Evolutionary conservation across 1,140 invertebrate species (phyloP), one percentile per base, ranked within the genome.

Genomic region (Drosophila trapezifrons): DNA sequence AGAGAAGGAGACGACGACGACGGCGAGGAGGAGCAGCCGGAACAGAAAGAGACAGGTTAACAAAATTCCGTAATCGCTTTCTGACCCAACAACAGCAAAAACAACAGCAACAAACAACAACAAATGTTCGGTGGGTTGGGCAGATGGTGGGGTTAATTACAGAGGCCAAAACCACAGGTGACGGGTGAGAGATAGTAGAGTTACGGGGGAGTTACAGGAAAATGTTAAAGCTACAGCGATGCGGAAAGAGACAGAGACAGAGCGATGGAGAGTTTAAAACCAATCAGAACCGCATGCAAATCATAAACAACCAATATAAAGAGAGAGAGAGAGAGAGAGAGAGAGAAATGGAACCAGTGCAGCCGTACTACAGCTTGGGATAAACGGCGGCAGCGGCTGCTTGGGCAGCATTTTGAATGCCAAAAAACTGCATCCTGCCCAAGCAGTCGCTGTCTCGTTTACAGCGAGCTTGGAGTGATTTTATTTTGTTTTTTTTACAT

Each of bases 61-160:
- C 42, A 47, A 47, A 18, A 32, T 59, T 59, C 40, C 45, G 17
- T 25, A 27, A 37, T 27, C 25, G 9, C 27, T 18, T 10, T 37
- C 52, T 18, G 25, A 40, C 35, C 59, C 32, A 57, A 56, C 67
- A 75, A 78, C 59, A 76, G 49, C 45, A 84, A 85, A 55, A 72
- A 81, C 60, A 76, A 84, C 56, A 81, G 56, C 46, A 79, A 80
- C 57, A 76, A 75, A 82, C 60, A 71, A 79, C 51, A 84, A 72
- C 37, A 62, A 51, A 40, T 52, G 56, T 72, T 60, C 18, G 37
- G 17, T 32, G 47, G 3, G 29, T 51, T 25, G 27, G 17, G 18
- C 40, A 32, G 32, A 47, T 69, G 43, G n/a, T 32, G 40, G 63
- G 56, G 10, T 70, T 69, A 72, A 57, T 73, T 59, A 52, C 25